Evolutionary conservation across 2,797 vertebrate genomes (phyloP), one percentile per base, ranked within the genome.

Genomic region (Cyclura pinguis): DNA sequence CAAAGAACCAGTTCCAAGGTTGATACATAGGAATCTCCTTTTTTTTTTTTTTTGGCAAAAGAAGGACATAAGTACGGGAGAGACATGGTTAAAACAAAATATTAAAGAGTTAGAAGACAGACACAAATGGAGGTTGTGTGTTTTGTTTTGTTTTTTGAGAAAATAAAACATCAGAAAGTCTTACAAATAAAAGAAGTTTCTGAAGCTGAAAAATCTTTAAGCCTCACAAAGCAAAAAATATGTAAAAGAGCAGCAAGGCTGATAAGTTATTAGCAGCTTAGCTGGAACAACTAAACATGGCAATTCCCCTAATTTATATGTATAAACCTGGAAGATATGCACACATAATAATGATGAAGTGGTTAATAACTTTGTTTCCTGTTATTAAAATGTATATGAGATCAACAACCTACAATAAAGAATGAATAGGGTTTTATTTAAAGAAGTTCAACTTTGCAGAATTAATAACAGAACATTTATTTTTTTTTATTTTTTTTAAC

Each of bases 251-350:
- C 67, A 78, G 20, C 22, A 78, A 78, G 16, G 22, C 76, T 78
- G 76, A 78, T 47, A 47, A 78, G 76, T 47, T 78, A 78, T 78
- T 78, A 78, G 42, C 76, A 78, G 76, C 76, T 78, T 27, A 78
- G 76, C 42, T 78, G 76, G 76, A 24, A 78, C 9, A 78, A 78
- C 76, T 47, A 47, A 78, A 78, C 22, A 47, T 47, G 22, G 9
- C 22, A 47, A 47, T 78, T 78, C 22, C 76, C 22, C 42, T 50
- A 78, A 78, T 78, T 78, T 78, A 78, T 78, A 78, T 78, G 38
- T 50, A 78, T 78, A 42, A 78, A 50, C 22, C 22, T 47, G 20
- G 24, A 78, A 78, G 22, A 78, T 47, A 78, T 10, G 50, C 22
- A 27, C 76, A 78, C 76, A 69, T 29, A 78, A 78, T n/a, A 82